Base-by-base conservation (phyloP, 2,113 vertebrate genomes). In the Porphyrio hochstetteri region DNA sequence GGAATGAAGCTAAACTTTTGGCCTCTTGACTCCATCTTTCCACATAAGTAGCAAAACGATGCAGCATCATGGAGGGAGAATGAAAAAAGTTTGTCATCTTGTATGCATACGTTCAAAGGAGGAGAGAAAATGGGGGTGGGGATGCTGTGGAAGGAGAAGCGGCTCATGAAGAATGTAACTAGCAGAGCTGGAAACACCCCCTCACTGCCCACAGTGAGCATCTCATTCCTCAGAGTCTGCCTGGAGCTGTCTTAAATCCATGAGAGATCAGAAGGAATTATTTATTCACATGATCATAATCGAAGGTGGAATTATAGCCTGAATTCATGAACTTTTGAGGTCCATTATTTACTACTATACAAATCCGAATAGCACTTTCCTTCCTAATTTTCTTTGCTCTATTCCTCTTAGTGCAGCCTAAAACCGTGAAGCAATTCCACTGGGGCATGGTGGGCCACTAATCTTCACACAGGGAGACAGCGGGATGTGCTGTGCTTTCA, bases 171-270 rank as follows among this genome's bases (percentile, higher is more conserved):
- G 69, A 85, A 38, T 14, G 4, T 50, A 84, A 67, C 46, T 21
- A 87, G 75, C 76, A 69, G 80, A 87, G 82, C 91, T 84, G 79
- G 64, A 33, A 90, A 87, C 92, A 61, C 70, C 94, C 77, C 80
- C 94, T 69, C 63, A 11, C 70, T 91, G 85, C 92, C 94, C 93
- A 93, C 92, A 36, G 67, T 2, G 42, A 93, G 75, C 72, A 69
- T 46, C 77, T 77, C 59, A 38, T 79, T 69, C 80, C 59, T 69
- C 53, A 57, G 82, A 91, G 67, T 21, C 53, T 86, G 72, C 5
- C 74, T 96, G 83, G 74, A 82, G 80, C 59, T 83, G 27, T 70
- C 77, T 69, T 7, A 70, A 67, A 91, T 64, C 69, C 55, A 27
- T 7, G 11, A 48, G 68, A 76, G 53, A 76, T 11, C 59, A 93